phyloP scores from a whole-genome alignment of 1,140 invertebrate genomes.

The Augochlora pura region DNA sequence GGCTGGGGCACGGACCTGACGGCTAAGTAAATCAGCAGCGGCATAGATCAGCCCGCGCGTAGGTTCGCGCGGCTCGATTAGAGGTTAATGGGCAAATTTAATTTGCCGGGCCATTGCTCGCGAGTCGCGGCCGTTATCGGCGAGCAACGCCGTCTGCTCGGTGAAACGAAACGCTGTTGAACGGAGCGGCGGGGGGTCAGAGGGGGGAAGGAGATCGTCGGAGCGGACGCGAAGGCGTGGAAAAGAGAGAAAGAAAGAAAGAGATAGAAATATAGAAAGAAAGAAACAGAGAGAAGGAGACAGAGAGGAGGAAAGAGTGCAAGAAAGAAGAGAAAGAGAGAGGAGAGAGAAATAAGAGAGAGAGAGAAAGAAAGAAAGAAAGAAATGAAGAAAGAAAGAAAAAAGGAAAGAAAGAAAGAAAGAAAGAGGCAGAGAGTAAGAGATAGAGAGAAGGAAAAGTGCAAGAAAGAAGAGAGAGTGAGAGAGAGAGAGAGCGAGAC shows the following conservation, averaged over 20 bases:
- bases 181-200: background rate
- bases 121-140: slow-evolving; percentile 48
- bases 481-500: background rate
- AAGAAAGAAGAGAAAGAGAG: background rate
- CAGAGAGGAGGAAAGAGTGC: too few relatives aligned
- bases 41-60: background rate
- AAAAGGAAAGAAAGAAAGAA: too few relatives aligned
- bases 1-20: background rate
- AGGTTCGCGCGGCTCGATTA: slow-evolving; percentile 43
- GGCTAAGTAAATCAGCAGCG: slow-evolving; percentile 12
- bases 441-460: background rate
- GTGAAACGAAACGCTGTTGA: slow-evolving; percentile 30
- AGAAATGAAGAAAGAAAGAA: too few relatives aligned
- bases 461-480: background rate
- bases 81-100: slow-evolving; percentile 63
- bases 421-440: slow-evolving; percentile 1
- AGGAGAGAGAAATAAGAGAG: background rate
- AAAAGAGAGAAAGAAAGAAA: background rate
- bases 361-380: background rate
- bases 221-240: background rate
- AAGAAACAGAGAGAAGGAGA: too few relatives aligned
- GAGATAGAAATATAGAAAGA: too few relatives aligned
- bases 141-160: slow-evolving; percentile 37
- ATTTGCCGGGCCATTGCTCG: slow-evolving; percentile 61
- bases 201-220: background rate